Percentiles rank a stretch among this genome's conserved stretches.
These are phyloP conservation scores for Rotaria magnacalcarata DNA, from an alignment of 2,888 invertebrate genomes.

Conservation along the genomic window DNA sequence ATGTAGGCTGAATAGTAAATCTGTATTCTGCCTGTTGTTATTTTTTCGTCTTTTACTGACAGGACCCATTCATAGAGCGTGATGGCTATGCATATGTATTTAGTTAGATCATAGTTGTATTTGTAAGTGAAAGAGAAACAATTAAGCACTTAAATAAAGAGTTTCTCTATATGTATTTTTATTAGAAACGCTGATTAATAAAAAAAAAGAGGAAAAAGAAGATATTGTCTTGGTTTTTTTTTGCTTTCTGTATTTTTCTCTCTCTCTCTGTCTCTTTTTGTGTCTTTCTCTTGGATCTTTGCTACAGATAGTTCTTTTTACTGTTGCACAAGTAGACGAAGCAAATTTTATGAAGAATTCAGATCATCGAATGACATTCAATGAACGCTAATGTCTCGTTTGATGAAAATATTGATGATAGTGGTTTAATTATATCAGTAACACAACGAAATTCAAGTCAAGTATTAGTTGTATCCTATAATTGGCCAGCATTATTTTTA, in stretches of 20 bases:
- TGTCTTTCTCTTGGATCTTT: neutral
- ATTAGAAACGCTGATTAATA: neutral
- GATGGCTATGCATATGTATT: neutral
- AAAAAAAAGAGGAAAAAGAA: neutral
- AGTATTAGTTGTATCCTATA: neutral
- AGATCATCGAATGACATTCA: neutral
- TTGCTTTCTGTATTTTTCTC: neutral
- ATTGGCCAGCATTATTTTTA: constrained; percentile 43
- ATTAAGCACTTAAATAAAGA: neutral
- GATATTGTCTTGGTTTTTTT: neutral
- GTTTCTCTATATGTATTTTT: neutral
- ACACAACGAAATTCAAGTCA: neutral
- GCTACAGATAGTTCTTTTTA: neutral
- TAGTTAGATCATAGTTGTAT: neutral
- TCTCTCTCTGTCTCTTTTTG: neutral
- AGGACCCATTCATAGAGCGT: neutral
- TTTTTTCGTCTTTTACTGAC: neutral
- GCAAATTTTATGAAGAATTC: neutral
- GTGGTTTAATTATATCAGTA: neutral
- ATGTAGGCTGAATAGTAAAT: neutral
- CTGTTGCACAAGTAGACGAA: neutral
- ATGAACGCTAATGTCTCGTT: constrained; percentile 28
- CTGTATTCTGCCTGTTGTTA: neutral
- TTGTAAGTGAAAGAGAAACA: neutral
- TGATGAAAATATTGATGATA: neutral